These are phyloP conservation scores for Varroa destructor DNA, from an alignment of 1,140 invertebrate genomes.

Conservation along the genomic window DNA sequence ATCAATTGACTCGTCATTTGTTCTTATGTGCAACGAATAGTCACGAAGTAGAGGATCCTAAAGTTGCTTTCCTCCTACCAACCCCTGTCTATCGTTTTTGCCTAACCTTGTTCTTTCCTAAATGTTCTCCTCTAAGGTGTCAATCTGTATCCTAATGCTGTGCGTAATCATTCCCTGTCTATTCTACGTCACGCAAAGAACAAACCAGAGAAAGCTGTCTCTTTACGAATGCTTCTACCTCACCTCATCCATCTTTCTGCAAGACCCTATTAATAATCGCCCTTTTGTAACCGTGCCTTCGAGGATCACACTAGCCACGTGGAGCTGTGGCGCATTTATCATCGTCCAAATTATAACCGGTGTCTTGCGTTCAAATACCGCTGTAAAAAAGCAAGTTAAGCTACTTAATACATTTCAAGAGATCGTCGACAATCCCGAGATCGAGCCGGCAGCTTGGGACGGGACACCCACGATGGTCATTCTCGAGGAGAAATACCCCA, in stretches of 20 bases:
- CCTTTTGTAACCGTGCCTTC: not conserved
- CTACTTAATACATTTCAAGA: not conserved
- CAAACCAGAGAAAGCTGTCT: too few relatives aligned
- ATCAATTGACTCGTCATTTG: too few relatives aligned
- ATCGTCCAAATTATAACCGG: constrained; percentile 9
- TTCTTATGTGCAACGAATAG: too few relatives aligned
- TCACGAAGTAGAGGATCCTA: too few relatives aligned
- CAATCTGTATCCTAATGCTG: too few relatives aligned
- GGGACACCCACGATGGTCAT: not conserved
- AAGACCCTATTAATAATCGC: not conserved
- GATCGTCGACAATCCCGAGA: not conserved
- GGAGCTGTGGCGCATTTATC: not conserved
- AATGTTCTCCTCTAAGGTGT: too few relatives aligned
- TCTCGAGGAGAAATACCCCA: not conserved
- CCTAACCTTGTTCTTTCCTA: too few relatives aligned
- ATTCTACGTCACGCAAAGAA: not conserved
- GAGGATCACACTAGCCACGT: not conserved
- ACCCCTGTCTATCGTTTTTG: too few relatives aligned
- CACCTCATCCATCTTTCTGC: not conserved
- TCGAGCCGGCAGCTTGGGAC: not conserved
- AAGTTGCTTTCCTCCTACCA: too few relatives aligned
- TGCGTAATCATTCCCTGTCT: too few relatives aligned
- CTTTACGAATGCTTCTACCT: not conserved
- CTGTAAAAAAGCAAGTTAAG: not conserved
- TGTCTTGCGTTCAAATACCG: not conserved